phyloP scores from a whole-genome alignment of 2,888 invertebrate species.

The Leptopterna dolabrata region DNA sequence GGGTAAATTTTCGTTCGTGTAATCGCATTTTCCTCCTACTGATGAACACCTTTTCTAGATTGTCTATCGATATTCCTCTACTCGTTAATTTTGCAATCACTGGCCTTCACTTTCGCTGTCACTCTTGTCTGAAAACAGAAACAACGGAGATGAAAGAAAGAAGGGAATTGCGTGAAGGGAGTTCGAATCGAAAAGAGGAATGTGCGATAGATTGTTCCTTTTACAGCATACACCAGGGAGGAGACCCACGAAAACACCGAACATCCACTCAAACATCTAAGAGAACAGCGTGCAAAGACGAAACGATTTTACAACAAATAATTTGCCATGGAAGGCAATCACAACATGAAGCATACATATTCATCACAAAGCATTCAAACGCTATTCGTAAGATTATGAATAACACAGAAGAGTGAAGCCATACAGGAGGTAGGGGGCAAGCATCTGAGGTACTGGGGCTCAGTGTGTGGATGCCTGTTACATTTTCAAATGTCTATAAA shows the following conservation, averaged over 20 bases:
- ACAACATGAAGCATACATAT: background rate
- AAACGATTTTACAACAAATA: background rate
- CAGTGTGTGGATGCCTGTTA: background rate
- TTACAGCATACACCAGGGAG: background rate
- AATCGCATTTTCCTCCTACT: background rate
- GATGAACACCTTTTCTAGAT: background rate
- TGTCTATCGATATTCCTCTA: background rate
- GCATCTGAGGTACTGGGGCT: background rate
- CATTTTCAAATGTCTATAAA: background rate
- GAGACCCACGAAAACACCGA: background rate
- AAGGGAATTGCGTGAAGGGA: background rate
- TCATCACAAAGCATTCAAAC: background rate
- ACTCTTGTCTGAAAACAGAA: conserved; percentile 83
- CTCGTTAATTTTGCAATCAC: conserved; percentile 67
- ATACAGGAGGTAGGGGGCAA: background rate
- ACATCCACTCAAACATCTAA: background rate
- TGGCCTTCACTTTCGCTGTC: conserved; percentile 95
- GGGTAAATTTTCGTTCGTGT: background rate
- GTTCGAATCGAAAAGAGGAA: background rate
- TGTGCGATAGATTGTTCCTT: background rate
- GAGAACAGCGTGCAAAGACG: background rate
- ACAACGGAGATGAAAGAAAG: conserved; percentile 49
- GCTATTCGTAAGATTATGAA: background rate
- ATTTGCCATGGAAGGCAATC: background rate
- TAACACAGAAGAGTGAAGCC: background rate